Base-by-base conservation (phyloP, 2,888 invertebrate species). In the Hirtodrosophila duncani region DNA sequence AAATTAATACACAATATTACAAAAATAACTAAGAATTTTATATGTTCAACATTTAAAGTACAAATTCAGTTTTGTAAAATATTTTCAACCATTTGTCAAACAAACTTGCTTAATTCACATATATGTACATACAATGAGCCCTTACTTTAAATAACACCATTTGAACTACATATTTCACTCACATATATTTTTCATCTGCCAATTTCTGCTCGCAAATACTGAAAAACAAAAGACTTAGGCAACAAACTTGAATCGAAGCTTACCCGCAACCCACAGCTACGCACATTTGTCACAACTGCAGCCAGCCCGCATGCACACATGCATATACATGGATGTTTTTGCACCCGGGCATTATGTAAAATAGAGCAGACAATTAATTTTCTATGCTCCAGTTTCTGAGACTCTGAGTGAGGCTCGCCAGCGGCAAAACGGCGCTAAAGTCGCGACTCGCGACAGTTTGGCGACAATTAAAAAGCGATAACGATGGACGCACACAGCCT, bases 331-430 rank as follows among this genome's bases (percentile, higher is more conserved):
- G 5, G 13, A 30, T 39, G 3, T 18, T 30, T 34, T 43, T 20
- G n/a, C 24, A 27, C 64, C 60, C 67, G 62, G 27, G 66, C 75
- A 83, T 84, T 85, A 84, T 84, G 83, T 79, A 84, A 83, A 84
- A 78, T 71, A 67, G 79, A 71, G 65, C 78, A 69, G 67, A 57
- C 71, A 85, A 84, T 84, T 82, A 83, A 80, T 85, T 84, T 84
- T 85, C 84, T 83, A 67, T 83, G 84, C 84, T 84, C 84, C 67
- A 84, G 74, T 82, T 83, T 83, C 20, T 9, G 20, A 38, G n/a
- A n/a, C n/a, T n/a, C n/a, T 31, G 30, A 3, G 29, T 27, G 53
- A 46, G 23, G 44, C 50, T 9, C 5, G 9, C n/a, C n/a, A 7
- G n/a, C 8, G 21, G 29, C 36, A 39, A 36, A 39, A 7, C 10